Conservation (phyloP, 2,113 vertebrate species). For the Pagrus major region DNA sequence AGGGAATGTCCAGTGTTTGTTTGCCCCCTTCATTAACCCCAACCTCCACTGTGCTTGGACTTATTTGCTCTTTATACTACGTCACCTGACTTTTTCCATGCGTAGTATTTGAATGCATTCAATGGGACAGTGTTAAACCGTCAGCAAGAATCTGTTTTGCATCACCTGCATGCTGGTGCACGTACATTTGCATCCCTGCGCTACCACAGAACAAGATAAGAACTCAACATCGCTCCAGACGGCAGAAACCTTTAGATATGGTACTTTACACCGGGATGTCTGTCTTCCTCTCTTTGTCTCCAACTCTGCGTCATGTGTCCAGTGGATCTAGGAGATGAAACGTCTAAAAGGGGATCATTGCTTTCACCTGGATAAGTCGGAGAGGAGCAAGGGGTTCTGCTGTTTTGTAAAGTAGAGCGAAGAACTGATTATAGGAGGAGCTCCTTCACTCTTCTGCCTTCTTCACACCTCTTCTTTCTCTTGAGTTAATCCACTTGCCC, state of each 20-base stretch:
- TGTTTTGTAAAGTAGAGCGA: slow-evolving; percentile 26
- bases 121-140: not conserved
- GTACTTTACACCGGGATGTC: not conserved
- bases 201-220: not conserved
- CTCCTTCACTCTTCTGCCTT: slow-evolving; percentile 43
- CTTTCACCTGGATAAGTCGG: slow-evolving; percentile 9
- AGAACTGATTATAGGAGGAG: slow-evolving; percentile 33
- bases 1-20: no score
- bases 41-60: no score
- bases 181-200: not conserved
- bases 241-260: not conserved
- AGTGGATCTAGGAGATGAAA: slow-evolving; percentile 20
- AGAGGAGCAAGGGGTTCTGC: slow-evolving; percentile 2
- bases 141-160: not conserved
- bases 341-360: not conserved
- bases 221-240: not conserved
- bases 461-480: slow-evolving; percentile 70
- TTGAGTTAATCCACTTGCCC: slow-evolving; percentile 78
- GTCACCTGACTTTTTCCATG: no score
- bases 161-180: not conserved
- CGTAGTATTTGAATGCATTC: no score
- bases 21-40: no score
- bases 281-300: not conserved
- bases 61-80: no score
- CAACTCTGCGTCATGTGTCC: not conserved